Conservation (phyloP, 2,888 invertebrate species). For the Melitaea athalia region DNA sequence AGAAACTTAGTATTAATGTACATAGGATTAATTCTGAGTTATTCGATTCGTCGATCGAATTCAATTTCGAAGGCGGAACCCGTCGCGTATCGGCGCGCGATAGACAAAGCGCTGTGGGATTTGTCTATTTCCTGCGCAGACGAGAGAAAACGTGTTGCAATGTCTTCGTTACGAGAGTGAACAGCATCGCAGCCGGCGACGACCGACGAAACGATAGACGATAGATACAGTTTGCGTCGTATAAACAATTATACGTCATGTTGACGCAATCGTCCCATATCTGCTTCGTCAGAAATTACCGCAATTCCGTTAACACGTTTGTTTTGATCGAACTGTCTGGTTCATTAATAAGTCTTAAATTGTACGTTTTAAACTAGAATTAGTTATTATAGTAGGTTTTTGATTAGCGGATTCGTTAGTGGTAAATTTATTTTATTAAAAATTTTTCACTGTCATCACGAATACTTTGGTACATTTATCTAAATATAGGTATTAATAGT, state of each 20-base stretch:
- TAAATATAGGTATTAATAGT: background rate
- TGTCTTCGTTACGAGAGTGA: slow-evolving; percentile 24
- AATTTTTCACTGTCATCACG: background rate
- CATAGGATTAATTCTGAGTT: background rate
- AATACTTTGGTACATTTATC: background rate
- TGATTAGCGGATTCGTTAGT: no score
- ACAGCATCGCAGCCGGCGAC: slow-evolving; percentile 5
- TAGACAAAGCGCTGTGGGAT: slow-evolving; percentile 65
- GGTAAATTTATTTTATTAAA: background rate
- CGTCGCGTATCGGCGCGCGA: slow-evolving; percentile 36
- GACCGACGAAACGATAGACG: slow-evolving; percentile 16
- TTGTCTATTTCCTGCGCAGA: slow-evolving; percentile 75
- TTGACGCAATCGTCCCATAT: slow-evolving; percentile 10
- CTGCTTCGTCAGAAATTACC: background rate
- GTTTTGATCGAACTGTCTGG: background rate
- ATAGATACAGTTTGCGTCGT: slow-evolving; percentile 14
- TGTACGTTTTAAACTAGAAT: no score
- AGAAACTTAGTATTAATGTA: background rate
- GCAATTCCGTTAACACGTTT: no score
- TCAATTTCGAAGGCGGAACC: slow-evolving; percentile 5
- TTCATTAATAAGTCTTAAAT: background rate
- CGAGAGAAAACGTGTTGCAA: slow-evolving; percentile 55
- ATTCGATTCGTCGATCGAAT: slow-evolving; percentile 2
- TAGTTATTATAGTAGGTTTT: no score
- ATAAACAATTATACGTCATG: background rate